Base-by-base conservation (phyloP, 2,113 vertebrate species). In the Ariopsis seemanni region DNA sequence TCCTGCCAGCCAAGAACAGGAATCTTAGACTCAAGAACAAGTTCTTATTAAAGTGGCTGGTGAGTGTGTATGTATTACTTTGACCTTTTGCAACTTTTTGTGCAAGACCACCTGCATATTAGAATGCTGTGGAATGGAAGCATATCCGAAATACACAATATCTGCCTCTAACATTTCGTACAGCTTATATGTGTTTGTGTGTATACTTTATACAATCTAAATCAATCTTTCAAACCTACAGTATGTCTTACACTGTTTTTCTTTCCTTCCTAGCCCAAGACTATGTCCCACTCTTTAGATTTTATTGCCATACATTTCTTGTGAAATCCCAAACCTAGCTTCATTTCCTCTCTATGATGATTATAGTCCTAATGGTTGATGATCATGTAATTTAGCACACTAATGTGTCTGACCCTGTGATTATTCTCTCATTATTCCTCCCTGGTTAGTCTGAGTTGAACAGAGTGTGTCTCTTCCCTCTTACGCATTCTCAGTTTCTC, bases 361-460 rank as follows among this genome's bases (percentile, higher is more conserved):
- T 27, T 34, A 30, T 17, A 58, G 17, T 80, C 78, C 8, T 60
- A 42, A 42, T 42, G 30, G 12, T 81, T 17, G 17, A 30, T 34
- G 10, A 60, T 81, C 18, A 22, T 11, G 62, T 53, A 52, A 53
- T 83, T 69, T 53, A 30, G 5, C 65, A 74, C 67, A 72, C 5
- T 57, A 17, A 10, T 27, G 65, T 58, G 65, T 17, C 9, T 74
- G 83, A 74, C 17, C 67, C 53, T 25, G 30, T 85, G 52, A 85
- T 85, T 85, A 85, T 74, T 85, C 67, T 50, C 52, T 55, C 53
- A 58, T 72, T 74, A 52, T 85, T 63, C 25, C 52, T 84, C 53
- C 67, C 52, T 3, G 10, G 52, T 84, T 72, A 27, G 42, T 27
- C 34, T 65, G n/a, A 20, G 48, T 34, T 80, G n/a, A 57, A 48